Base-by-base conservation (phyloP, 2,797 vertebrate genomes). In the Oreonectes daqikongensis region DNA sequence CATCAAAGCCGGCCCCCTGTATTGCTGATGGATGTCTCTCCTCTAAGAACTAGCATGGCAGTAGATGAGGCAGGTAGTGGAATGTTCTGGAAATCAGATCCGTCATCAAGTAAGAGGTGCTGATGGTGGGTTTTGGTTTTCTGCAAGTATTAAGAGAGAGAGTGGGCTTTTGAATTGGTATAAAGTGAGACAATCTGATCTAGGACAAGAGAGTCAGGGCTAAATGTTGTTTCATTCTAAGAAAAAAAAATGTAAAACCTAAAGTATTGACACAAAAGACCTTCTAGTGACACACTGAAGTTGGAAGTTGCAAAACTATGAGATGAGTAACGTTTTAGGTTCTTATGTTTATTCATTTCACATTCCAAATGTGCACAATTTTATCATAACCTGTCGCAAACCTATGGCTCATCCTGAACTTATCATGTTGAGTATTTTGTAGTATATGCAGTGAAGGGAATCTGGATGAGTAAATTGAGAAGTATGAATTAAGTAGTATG, bases 1-100 rank as follows among this genome's bases (percentile, higher is more conserved):
- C 53, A 83, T 86, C 85, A 83, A 67, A 22, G 50, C 52, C 57
- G 46, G 78, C 72, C 69, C 80, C 67, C 63, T 64, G 66, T 72
- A 68, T 26, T 0, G 46, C 63, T 76, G 79, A 80, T 77, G 74
- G 69, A 80, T 80, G 74, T 80, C 57, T 76, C 69, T 78, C 44
- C 42, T 75, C 24, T 24, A 52, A 26, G 52, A 67, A 59, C 64
- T 67, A 28, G 11, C 52, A 68, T 63, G 40, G 17, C 50, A 42
- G 64, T 53, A 64, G n/a, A 28, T 15, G 18, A 17, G 44, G 50
- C 63, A 63, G 60, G 75, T 80, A 38, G 12, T 15, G 7, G 64
- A 14, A 44, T 48, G 42, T 44, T 66, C 22, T 20, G 64, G 14
- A 44, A 44, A 66, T 44, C 2, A 15, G 40, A 65, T 40, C 38